A percentile compares a stretch with the other conserved stretches of the same genome.
Evolutionary conservation across 2,797 vertebrate species (phyloP).

Genomic region (Melopsittacus undulatus): DNA sequence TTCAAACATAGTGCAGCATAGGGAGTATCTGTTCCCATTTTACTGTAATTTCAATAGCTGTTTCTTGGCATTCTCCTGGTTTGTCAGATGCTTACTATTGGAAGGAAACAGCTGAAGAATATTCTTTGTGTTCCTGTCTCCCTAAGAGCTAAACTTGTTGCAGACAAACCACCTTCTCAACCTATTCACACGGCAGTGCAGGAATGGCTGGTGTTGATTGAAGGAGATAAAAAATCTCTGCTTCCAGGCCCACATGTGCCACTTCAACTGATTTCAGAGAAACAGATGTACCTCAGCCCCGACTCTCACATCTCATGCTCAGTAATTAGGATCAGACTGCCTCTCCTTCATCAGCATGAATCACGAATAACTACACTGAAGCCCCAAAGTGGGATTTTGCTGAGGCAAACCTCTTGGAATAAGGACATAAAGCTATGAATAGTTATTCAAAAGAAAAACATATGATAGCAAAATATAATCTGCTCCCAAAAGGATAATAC

Average conservation of each 20-base stretch:
- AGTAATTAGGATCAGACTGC: not conserved
- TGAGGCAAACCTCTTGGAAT: not conserved
- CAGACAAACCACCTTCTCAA: not conserved
- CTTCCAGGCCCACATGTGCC: not conserved
- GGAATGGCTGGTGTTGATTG: not conserved
- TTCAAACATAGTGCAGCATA: accelerated
- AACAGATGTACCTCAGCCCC: not conserved
- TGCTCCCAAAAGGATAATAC: not conserved
- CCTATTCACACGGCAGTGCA: too few species aligned
- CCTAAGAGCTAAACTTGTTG: not conserved
- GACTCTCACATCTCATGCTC: not conserved
- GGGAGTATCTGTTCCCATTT: not conserved
- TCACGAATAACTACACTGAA: not conserved
- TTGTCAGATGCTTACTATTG: not conserved
- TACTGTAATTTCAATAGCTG: accelerated
- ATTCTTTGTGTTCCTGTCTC: not conserved
- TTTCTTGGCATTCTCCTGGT: not conserved
- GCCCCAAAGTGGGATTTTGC: not conserved
- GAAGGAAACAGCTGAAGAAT: not conserved
- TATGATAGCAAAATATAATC: not conserved
- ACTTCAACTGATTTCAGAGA: not conserved
- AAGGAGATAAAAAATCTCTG: not conserved
- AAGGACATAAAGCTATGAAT: not conserved
- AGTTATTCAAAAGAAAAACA: slow-evolving; percentile 9
- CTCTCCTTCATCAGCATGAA: not conserved